A percentile compares a stretch with the other conserved stretches of the same genome.
phyloP scores from a whole-genome alignment of 2,888 invertebrate genomes.

The Brachylomia viminalis region DNA sequence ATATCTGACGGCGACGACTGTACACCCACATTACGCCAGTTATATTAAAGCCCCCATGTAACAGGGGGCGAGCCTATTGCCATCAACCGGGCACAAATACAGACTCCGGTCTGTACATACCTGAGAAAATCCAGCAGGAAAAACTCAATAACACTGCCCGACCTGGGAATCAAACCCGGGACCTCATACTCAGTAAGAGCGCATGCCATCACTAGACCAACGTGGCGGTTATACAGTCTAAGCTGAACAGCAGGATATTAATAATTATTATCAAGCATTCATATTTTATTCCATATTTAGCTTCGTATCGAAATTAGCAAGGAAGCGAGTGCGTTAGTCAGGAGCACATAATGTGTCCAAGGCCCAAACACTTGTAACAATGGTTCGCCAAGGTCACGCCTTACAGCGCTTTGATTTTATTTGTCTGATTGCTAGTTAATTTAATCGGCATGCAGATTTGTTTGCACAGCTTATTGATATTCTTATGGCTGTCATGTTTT shows the following conservation, averaged over 20 bases:
- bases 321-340: conserved; percentile 30
- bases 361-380: conserved; percentile 27
- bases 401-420: conserved; percentile 18
- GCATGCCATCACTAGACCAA: not conserved
- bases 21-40: no score
- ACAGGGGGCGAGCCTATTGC: no score
- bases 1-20: no score
- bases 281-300: conserved; percentile 10
- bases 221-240: not conserved
- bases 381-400: conserved; percentile 37
- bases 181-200: not conserved
- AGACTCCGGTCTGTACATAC: not conserved
- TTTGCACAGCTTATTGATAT: not conserved
- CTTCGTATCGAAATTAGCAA: conserved; percentile 20
- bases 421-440: conserved; percentile 15
- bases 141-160: not conserved
- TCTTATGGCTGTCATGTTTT: not conserved
- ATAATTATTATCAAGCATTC: conserved; percentile 9
- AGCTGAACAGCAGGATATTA: not conserved
- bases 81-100: no score
- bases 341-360: conserved; percentile 12
- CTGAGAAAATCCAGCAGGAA: not conserved
- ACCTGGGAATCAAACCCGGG: not conserved
- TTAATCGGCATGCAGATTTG: not conserved
- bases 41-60: no score